Conservation (phyloP, 35 echinoderm and acorn worm species). For the Diadema setosum region DNA sequence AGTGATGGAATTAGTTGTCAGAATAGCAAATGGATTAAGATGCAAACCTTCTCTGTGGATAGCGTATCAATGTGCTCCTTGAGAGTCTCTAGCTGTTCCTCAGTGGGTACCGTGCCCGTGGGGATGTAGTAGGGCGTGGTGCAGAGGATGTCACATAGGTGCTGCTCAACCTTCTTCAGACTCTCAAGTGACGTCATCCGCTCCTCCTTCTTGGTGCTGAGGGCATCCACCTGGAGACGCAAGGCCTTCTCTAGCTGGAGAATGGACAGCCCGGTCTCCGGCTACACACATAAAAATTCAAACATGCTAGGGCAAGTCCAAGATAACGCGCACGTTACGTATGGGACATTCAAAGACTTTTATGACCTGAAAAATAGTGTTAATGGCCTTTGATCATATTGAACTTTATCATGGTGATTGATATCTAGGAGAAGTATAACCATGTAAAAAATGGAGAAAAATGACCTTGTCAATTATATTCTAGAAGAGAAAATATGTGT, state of each 20-base stretch:
- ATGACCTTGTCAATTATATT: too few relatives aligned
- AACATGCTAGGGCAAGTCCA: too few relatives aligned
- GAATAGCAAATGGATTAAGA: too few relatives aligned
- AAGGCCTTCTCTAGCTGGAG: constrained; percentile 89
- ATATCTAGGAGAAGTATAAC: too few relatives aligned
- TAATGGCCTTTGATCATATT: too few relatives aligned
- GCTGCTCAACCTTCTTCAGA: constrained; percentile 77
- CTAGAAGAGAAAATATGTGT: too few relatives aligned
- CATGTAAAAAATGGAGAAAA: too few relatives aligned
- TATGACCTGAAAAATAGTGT: too few relatives aligned
- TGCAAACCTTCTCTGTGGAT: constrained; percentile 79
- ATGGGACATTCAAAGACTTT: too few relatives aligned
- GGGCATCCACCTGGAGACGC: constrained; percentile 62
- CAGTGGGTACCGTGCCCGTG: constrained; percentile 73
- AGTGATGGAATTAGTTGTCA: too few relatives aligned
- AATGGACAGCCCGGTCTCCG: constrained; percentile 79
- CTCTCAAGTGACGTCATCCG: constrained; percentile 52
- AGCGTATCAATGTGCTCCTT: constrained; percentile 88
- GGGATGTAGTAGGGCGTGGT: constrained; percentile 97
- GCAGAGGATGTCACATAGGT: constrained; percentile 79
- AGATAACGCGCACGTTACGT: too few relatives aligned
- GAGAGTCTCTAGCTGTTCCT: constrained; percentile 69
- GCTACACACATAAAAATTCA: constrained; percentile 7
- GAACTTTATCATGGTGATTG: too few relatives aligned
- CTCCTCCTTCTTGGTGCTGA: constrained; percentile 71